A percentile compares a stretch with the other conserved stretches of the same genome.
These are phyloP conservation scores for Stichopus horrens DNA, from an alignment of 53 echinoderm and acorn worm genomes.

Conservation along the genomic window DNA sequence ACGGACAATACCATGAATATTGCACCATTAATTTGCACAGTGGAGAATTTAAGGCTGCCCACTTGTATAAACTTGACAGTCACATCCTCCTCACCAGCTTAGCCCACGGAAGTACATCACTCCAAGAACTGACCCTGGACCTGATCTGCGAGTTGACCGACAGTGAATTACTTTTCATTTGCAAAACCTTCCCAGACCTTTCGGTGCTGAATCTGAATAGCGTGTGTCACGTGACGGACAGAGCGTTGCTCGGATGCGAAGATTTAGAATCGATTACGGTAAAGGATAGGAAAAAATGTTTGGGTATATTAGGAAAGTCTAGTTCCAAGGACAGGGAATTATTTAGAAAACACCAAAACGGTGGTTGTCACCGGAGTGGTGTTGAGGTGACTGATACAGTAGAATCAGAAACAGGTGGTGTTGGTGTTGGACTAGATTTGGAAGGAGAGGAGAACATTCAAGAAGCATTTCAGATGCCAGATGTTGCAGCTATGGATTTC, in stretches of 20 bases:
- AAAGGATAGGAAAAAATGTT: no score
- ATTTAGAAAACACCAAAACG: no score
- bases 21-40: background rate
- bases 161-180: background rate
- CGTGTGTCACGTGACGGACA: background rate
- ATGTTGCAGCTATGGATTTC: no score
- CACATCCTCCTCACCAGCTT: background rate
- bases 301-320: no score
- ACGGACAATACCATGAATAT: background rate
- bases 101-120: background rate
- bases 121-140: background rate
- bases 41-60: background rate
- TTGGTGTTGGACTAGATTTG: no score
- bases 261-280: background rate
- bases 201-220: background rate
- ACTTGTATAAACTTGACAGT: constrained; percentile 3
- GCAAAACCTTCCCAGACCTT: background rate
- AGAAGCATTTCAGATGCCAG: no score
- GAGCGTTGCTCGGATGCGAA: background rate
- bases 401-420: no score
- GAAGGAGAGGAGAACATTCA: no score
- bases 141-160: constrained; percentile 7
- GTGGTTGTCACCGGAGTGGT: no score
- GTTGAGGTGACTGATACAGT: no score
- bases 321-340: no score